Evolutionary conservation across 2,797 vertebrate species (phyloP).

Genomic region (Thripadectes ignobilis): DNA sequence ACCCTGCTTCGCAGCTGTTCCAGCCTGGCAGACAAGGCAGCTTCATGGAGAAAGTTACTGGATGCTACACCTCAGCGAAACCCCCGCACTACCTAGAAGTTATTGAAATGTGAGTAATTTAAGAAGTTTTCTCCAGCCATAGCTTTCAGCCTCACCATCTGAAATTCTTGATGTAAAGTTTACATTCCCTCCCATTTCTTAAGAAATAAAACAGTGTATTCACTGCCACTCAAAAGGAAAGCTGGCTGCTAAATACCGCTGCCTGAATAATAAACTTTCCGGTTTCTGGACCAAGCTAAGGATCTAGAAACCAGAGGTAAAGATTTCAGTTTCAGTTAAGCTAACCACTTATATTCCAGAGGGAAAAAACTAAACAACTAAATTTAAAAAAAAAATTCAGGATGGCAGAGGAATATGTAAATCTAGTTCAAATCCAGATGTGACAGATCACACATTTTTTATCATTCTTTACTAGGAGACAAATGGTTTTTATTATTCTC

Average conservation of each 20-base stretch:
- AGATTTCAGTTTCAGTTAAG: not conserved
- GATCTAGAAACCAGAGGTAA: not conserved
- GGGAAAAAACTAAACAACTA: not conserved
- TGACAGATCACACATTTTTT: not conserved
- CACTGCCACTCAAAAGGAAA: not conserved
- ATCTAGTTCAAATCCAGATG: not conserved
- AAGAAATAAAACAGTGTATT: not conserved
- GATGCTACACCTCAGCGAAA: not conserved
- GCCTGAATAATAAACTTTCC: not conserved
- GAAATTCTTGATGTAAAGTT: not conserved
- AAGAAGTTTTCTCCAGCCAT: not conserved
- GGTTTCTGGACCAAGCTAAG: not conserved
- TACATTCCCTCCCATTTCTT: not conserved
- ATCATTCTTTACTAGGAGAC: not conserved
- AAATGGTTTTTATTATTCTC: not conserved
- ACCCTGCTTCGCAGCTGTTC: not conserved
- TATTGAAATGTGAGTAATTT: not conserved
- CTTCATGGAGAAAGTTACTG: not conserved
- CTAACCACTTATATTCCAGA: not conserved
- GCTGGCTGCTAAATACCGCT: not conserved
- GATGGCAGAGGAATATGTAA: not conserved
- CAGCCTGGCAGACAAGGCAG: not conserved
- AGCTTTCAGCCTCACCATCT: not conserved
- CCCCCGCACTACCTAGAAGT: not conserved
- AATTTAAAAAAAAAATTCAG: not conserved